Evolutionary conservation across 2,797 vertebrate genomes (phyloP), one percentile per base, ranked within the genome.

Genomic region (Labeo calbasu): DNA sequence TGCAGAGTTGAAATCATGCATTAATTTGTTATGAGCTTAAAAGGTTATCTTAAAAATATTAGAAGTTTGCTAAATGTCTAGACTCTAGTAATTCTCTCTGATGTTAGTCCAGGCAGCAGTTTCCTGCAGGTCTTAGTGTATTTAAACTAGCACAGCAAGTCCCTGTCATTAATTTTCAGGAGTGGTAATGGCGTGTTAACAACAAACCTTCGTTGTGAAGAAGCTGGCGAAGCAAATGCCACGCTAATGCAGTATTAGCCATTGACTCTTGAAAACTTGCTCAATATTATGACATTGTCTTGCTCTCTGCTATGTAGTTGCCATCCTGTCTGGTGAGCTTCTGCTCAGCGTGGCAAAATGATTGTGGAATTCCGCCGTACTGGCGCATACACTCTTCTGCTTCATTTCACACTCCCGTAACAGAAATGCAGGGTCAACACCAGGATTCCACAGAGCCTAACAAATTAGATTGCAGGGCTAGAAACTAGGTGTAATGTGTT

Each of bases 381-480:
- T 63, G 72, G 61, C 70, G n/a, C 73, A 53, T 63, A 3, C 46
- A 66, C 75, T 76, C 85, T 63, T 73, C 77, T 77, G 83, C 87
- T 76, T 84, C 79, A 88, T 86, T 84, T 87, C 86, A 87, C 85
- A 84, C 79, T 50, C 57, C 57, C 48, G 79, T 86, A 76, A 79
- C 85, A 86, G 77, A 86, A 87, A 80, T 69, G 81, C 84, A 83
- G 82, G 77, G 86, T 86, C 81, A 89, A 86, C 82, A 87, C 59
- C 71, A 61, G 72, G 73, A 87, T 86, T 85, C 85, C 84, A 82
- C 81, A 83, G 63, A 71, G 75, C 51, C 46, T 82, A 55, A 79
- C 73, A 83, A 84, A 87, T 69, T 78, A 70, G 71, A 87, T 81
- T 61, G 68, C 43, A 32, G 28, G 36, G 46, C 17, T 66, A 73